A percentile compares a stretch with the other conserved stretches of the same genome.
phyloP scores from a whole-genome alignment of 2,888 invertebrate species.

The Sicus ferrugineus region DNA sequence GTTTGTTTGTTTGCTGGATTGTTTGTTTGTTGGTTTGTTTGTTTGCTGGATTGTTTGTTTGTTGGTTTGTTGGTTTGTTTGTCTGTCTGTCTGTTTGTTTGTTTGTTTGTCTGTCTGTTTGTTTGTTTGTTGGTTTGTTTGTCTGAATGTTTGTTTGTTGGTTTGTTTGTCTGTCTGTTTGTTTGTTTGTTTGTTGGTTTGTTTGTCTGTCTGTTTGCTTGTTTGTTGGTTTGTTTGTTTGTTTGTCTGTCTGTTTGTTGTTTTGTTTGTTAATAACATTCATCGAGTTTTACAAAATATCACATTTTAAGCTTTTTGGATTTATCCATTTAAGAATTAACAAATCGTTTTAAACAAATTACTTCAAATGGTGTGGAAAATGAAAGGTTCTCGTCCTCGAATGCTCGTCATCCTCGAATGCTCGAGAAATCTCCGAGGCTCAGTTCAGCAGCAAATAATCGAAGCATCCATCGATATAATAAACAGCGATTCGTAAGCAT shows the following conservation, averaged over 20 bases:
- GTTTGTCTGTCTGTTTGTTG: constrained; percentile 22
- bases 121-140: too few relatives aligned
- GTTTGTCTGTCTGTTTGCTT: constrained; percentile 16
- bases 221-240: constrained; percentile 23
- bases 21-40: constrained; percentile 23
- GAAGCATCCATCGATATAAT: not conserved
- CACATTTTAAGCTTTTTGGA: constrained; percentile 64
- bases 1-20: constrained; percentile 23
- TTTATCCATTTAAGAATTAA: constrained; percentile 49
- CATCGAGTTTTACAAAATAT: constrained; percentile 64
- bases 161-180: constrained; percentile 25
- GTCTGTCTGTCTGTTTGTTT: constrained; percentile 7
- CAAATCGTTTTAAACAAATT: constrained; percentile 34
- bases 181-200: constrained; percentile 20
- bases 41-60: constrained; percentile 22
- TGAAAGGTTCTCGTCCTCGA: not conserved
- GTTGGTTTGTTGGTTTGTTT: constrained; percentile 11
- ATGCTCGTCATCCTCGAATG: not conserved
- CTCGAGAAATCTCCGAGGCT: too few relatives aligned
- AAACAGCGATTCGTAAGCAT: not conserved
- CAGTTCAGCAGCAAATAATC: not conserved
- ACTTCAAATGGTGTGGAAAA: not conserved
- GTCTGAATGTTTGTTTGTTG: constrained; percentile 20
- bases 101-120: constrained; percentile 24
- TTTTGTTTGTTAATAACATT: constrained; percentile 46